A percentile compares a stretch with the other conserved stretches of the same genome.
phyloP scores from a whole-genome alignment of 2,113 vertebrate genomes.

The Poeciliopsis retropinna region DNA sequence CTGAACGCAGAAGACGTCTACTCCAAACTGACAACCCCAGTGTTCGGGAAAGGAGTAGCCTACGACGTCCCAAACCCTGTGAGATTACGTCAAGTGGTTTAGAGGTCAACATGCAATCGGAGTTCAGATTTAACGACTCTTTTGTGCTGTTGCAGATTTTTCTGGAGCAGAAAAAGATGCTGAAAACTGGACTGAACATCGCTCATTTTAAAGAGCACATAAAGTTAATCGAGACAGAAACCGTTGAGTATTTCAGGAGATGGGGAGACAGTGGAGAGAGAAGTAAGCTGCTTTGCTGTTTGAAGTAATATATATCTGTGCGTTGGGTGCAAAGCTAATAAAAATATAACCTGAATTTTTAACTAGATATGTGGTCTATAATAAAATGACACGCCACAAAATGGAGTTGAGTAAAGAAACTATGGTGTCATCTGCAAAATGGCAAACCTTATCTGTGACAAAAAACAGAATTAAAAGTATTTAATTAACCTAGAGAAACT shows the following conservation, averaged over 20 bases:
- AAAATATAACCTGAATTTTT: not conserved
- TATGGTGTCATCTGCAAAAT: not conserved
- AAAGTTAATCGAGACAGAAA: constrained; percentile 91
- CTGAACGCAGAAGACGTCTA: constrained; percentile 97
- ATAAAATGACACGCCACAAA: not conserved
- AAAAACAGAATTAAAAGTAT: not conserved
- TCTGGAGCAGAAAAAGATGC: constrained; percentile 98
- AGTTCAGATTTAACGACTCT: not conserved
- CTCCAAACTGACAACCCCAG: constrained; percentile 90
- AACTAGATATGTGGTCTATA: not conserved
- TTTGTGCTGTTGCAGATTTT: constrained; percentile 82
- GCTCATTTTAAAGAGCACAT: constrained; percentile 90
- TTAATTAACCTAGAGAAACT: not conserved
- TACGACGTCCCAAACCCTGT: constrained; percentile 94
- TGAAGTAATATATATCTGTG: too few relatives aligned
- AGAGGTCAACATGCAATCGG: not conserved
- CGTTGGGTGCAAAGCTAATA: not conserved
- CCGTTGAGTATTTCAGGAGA: constrained; percentile 88
- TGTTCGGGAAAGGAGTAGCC: constrained; percentile 96
- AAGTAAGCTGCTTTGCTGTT: constrained; percentile 76
- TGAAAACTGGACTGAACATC: constrained; percentile 94
- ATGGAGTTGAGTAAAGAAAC: not conserved
- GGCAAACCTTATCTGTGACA: not conserved
- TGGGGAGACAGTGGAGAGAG: constrained; percentile 93
- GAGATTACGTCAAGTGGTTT: constrained; percentile 46